These are phyloP conservation scores for Pteria penguin DNA, from an alignment of 2,888 invertebrate species.

Conservation along the genomic window DNA sequence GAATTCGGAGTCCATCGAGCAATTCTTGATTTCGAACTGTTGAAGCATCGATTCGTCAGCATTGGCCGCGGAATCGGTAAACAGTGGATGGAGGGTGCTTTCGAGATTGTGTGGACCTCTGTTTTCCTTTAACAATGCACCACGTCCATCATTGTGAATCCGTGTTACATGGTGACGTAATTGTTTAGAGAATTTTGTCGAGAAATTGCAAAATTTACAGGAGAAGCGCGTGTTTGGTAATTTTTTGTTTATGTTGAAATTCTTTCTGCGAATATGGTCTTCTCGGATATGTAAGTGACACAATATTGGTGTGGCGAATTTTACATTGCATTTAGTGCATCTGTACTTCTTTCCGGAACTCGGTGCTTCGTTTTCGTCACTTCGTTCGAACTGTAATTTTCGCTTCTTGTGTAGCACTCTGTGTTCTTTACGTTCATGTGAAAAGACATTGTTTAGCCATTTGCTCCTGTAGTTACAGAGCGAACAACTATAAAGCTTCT, in stretches of 20 bases:
- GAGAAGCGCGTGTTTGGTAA: constrained; percentile 56
- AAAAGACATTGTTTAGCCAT: constrained; percentile 92
- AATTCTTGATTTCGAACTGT: constrained; percentile 51
- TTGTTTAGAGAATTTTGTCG: constrained; percentile 67
- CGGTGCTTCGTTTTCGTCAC: constrained; percentile 6
- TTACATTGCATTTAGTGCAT: constrained; percentile 74
- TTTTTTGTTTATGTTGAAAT: constrained; percentile 59
- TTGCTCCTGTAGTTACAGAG: constrained; percentile 94
- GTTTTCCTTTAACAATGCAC: background rate
- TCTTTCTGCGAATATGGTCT: constrained; percentile 69
- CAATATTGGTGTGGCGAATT: constrained; percentile 69
- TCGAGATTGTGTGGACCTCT: constrained; percentile 54
- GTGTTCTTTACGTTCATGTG: constrained; percentile 89
- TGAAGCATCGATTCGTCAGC: constrained; percentile 36
- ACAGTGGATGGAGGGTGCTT: constrained; percentile 28
- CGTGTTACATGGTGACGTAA: constrained; percentile 65
- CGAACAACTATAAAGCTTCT: constrained; percentile 89
- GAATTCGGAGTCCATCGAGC: constrained; percentile 83
- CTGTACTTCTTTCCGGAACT: constrained; percentile 63
- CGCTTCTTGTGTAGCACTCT: constrained; percentile 54
- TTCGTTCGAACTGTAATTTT: constrained; percentile 31
- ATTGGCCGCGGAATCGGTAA: constrained; percentile 5
- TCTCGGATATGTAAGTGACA: constrained; percentile 73
- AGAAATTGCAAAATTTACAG: constrained; percentile 68
- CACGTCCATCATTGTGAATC: constrained; percentile 47